Conservation (phyloP, 2,797 vertebrate genomes). For the Onychomys torridus region DNA sequence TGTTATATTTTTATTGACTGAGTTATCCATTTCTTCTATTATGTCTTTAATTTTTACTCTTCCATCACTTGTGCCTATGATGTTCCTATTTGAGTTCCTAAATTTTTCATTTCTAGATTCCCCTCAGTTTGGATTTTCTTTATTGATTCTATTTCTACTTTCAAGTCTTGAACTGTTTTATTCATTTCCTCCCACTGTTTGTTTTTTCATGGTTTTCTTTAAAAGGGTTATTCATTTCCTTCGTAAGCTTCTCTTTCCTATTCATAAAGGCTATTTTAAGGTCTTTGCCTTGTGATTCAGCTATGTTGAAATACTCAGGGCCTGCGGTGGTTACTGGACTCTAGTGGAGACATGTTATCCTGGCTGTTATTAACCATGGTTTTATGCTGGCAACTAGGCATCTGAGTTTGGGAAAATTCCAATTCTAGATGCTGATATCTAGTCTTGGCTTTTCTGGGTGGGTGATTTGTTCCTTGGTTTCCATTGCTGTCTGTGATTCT, state of each 20-base stretch:
- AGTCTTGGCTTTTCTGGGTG: no score
- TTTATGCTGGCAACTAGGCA: neutral
- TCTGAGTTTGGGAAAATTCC: neutral
- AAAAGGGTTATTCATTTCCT: neutral
- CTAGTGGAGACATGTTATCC: neutral
- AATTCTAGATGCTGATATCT: neutral
- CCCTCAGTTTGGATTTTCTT: no score
- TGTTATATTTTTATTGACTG: neutral
- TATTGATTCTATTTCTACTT: no score
- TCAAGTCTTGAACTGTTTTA: neutral
- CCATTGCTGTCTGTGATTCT: neutral
- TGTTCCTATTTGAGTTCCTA: neutral
- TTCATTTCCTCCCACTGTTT: neutral
- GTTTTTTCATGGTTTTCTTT: neutral
- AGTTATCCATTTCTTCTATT: neutral
- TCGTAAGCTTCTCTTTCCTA: neutral
- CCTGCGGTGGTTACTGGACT: neutral
- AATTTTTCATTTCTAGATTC: neutral
- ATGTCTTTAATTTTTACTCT: neutral
- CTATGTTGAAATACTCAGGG: neutral
- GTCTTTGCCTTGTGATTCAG: neutral
- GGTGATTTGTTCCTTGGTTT: neutral
- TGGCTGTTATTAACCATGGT: neutral
- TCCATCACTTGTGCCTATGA: neutral
- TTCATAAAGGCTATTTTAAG: neutral